Percentiles rank a stretch among this genome's conserved stretches.
These are phyloP conservation scores for Popillia japonica DNA, from an alignment of 1,140 invertebrate species.

Conservation along the genomic window DNA sequence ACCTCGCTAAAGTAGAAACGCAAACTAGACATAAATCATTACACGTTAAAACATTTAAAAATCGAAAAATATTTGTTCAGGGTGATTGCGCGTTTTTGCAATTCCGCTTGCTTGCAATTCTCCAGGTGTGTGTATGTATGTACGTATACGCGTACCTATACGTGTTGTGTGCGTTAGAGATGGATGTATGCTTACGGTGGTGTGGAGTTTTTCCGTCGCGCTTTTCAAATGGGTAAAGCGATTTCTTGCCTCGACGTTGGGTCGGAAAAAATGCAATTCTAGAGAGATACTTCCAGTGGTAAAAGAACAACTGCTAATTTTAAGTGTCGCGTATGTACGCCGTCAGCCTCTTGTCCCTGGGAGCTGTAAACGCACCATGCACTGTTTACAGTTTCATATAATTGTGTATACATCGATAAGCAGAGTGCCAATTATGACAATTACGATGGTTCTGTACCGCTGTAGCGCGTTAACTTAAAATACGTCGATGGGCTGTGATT, in stretches of 20 bases:
- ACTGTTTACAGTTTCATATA: constrained; percentile 35
- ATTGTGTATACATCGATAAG: constrained; percentile 33
- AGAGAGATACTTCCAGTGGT: constrained; percentile 32
- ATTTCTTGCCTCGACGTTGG: constrained; percentile 32
- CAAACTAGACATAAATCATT: constrained; percentile 28
- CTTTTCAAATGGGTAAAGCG: constrained; percentile 22
- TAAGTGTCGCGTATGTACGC: constrained; percentile 23
- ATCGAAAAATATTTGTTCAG: constrained; percentile 30
- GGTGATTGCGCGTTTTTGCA: constrained; percentile 23
- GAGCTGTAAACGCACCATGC: constrained; percentile 28
- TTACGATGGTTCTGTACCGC: constrained; percentile 19
- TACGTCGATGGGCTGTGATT: constrained; percentile 33
- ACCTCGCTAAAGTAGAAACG: constrained; percentile 21
- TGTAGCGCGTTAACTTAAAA: constrained; percentile 28
- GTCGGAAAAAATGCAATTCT: constrained; percentile 30
- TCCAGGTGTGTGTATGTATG: background rate
- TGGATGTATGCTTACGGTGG: background rate
- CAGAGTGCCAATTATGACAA: constrained; percentile 33
- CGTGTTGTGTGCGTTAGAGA: background rate
- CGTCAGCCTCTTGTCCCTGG: background rate
- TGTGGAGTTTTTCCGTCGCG: background rate
- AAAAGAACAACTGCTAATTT: constrained; percentile 39
- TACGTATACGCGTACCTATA: background rate
- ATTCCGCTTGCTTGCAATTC: constrained; percentile 1
- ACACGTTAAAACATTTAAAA: constrained; percentile 22